phyloP scores from a whole-genome alignment of 2,888 invertebrate genomes.

The Galeopsomyia nigrocyanea region DNA sequence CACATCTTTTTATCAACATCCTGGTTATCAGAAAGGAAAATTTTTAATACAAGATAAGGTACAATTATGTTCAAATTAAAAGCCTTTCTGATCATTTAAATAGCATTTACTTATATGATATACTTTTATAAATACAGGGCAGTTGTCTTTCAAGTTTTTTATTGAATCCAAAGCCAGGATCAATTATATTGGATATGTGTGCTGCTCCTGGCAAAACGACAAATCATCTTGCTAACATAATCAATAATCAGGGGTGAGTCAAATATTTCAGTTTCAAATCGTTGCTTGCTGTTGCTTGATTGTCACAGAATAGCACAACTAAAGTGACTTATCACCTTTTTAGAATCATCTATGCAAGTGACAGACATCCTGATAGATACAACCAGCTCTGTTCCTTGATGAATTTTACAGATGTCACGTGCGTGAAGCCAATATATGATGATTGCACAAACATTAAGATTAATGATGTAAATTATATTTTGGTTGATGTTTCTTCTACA shows the following conservation, averaged over 20 bases:
- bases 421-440: constrained; percentile 76
- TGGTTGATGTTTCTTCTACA: constrained; percentile 96
- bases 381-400: constrained; percentile 77
- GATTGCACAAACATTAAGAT: constrained; percentile 79
- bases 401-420: constrained; percentile 75
- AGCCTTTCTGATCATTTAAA: constrained; percentile 1
- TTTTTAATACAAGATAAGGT: constrained; percentile 96
- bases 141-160: constrained; percentile 90
- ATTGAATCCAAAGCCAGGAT: constrained; percentile 80
- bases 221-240: constrained; percentile 86
- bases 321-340: constrained; percentile 13
- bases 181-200: constrained; percentile 91
- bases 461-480: constrained; percentile 85
- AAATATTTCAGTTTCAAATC: too few species aligned
- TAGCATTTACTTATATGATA: not conserved
- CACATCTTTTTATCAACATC: constrained; percentile 79
- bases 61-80: constrained; percentile 44
- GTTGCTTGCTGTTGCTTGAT: constrained; percentile 34
- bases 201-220: constrained; percentile 99
- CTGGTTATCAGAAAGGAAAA: constrained; percentile 77
- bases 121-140: constrained; percentile 74
- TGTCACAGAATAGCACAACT: too few species aligned
- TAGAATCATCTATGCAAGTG: constrained; percentile 87
- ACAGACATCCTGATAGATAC: constrained; percentile 79
- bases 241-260: constrained; percentile 76